Conservation (phyloP, 2,888 invertebrate genomes). For the Ophion obscuratus region DNA sequence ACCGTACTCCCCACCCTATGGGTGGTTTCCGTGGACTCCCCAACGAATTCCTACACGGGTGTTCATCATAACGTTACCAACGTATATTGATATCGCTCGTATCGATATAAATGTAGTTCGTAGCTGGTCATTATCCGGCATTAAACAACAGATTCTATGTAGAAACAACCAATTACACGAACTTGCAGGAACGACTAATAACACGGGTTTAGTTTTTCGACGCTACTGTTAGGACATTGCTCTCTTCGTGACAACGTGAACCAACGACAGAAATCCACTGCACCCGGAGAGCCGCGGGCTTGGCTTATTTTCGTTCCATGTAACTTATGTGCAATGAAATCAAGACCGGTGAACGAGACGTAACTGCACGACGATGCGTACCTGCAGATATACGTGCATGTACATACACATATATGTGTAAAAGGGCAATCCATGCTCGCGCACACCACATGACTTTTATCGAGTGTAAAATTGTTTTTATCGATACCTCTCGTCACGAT, state of each 20-base stretch:
- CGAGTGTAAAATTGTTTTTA: constrained; percentile 71
- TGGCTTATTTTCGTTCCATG: background rate
- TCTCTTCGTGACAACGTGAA: background rate
- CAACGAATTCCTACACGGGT: too few species aligned
- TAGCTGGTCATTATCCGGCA: background rate
- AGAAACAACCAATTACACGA: background rate
- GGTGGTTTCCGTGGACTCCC: too few species aligned
- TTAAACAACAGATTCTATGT: background rate
- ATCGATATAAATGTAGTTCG: background rate
- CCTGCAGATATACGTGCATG: background rate
- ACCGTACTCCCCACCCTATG: too few species aligned
- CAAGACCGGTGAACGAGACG: constrained; percentile 47
- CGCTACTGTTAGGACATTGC: background rate
- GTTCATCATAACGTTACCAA: too few species aligned
- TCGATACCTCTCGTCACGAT: constrained; percentile 65
- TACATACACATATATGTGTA: constrained; percentile 24
- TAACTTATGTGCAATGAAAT: constrained; percentile 28
- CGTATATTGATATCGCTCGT: background rate
- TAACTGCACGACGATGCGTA: constrained; percentile 51
- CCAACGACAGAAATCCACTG: background rate
- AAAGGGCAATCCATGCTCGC: constrained; percentile 34
- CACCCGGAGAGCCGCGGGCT: background rate
- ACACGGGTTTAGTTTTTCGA: background rate
- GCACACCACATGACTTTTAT: constrained; percentile 60
- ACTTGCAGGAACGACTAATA: background rate